Conservation (phyloP, 2,888 invertebrate genomes). For the Lepidocyrtinus sp. region DNA sequence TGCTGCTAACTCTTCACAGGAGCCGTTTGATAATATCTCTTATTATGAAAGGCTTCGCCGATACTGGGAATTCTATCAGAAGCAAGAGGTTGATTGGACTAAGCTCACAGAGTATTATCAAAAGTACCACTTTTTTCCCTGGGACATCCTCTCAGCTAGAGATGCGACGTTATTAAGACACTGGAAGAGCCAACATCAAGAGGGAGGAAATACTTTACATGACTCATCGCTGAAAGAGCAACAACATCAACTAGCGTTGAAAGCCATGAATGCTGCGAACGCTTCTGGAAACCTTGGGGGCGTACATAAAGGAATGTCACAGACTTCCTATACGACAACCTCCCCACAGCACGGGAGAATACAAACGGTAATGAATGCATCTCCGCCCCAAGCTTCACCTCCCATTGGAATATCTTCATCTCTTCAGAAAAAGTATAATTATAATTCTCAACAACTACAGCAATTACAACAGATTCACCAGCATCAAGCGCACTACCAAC, state of each 20-base stretch:
- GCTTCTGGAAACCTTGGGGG: not conserved
- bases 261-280: conserved; percentile 23
- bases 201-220: too few species aligned
- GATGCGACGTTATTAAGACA: conserved; percentile 40
- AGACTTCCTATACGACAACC: not conserved
- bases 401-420: not conserved
- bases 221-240: too few species aligned
- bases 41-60: conserved; percentile 42
- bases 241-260: conserved; percentile 23
- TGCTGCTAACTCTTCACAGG: conserved; percentile 5
- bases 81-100: conserved; percentile 28
- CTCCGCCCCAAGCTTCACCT: conserved; percentile 13
- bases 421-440: conserved; percentile 29
- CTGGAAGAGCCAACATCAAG: conserved; percentile 29
- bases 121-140: conserved; percentile 47
- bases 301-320: not conserved
- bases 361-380: not conserved
- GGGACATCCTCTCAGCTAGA: conserved; percentile 38
- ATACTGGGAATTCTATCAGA: conserved; percentile 42
- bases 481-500: too few species aligned
- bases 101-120: conserved; percentile 45
- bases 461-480: conserved; percentile 34
- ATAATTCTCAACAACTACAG: conserved; percentile 28
- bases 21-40: conserved; percentile 22
- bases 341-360: not conserved